Conservation (phyloP, 1,140 invertebrate species). For the Brachystomella parvula region DNA sequence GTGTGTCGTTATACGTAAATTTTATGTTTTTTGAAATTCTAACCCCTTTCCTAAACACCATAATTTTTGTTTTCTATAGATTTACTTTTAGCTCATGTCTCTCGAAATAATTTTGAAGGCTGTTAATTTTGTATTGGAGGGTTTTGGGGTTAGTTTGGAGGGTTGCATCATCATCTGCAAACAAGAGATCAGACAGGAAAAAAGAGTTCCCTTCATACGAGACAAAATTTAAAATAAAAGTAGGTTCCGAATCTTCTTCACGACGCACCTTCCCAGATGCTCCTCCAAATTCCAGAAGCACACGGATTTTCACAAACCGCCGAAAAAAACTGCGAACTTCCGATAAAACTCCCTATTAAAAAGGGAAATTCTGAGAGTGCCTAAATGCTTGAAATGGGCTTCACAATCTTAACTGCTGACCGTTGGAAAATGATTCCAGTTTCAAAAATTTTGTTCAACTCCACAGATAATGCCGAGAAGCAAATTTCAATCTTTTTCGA, state of each 20-base stretch:
- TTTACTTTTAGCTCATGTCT: slow-evolving; percentile 33
- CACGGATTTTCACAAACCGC: no score
- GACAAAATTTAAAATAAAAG: no score
- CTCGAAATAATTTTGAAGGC: slow-evolving; percentile 25
- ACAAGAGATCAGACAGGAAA: no score
- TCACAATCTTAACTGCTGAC: neutral
- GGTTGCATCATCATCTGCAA: slow-evolving; percentile 23
- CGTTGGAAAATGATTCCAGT: neutral
- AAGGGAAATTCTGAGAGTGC: no score
- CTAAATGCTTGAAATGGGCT: neutral
- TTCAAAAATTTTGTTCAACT: neutral
- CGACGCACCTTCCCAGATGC: no score
- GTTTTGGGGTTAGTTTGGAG: neutral
- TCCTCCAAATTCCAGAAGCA: no score
- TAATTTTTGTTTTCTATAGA: slow-evolving; percentile 35
- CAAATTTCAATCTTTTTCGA: slow-evolving; percentile 51
- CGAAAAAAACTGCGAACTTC: no score
- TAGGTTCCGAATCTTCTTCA: no score
- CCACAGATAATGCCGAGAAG: neutral
- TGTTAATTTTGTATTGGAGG: slow-evolving; percentile 17
- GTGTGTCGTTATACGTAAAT: slow-evolving; percentile 7
- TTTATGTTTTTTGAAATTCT: neutral
- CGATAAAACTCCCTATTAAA: no score
- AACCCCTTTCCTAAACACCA: slow-evolving; percentile 36
- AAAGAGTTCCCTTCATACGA: no score